A percentile compares a stretch with the other conserved stretches of the same genome.
Evolutionary conservation across 35 echinoderm and acorn worm species (phyloP).

Genomic region (Ophiothrix spiculata): DNA sequence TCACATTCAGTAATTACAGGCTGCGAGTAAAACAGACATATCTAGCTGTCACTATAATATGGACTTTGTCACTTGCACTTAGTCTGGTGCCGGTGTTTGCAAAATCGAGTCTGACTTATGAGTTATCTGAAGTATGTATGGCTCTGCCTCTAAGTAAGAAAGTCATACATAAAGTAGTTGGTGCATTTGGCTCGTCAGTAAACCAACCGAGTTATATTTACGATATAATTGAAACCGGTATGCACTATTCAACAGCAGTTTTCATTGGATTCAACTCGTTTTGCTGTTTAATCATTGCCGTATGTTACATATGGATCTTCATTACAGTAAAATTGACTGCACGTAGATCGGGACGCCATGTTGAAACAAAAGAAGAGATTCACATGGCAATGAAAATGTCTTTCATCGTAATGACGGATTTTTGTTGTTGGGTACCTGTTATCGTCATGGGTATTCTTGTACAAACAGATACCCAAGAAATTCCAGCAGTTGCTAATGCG

Average conservation of each 20-base stretch:
- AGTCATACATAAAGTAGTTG: no score
- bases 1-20: neutral
- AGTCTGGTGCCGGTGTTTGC: conserved; percentile 14
- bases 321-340: neutral
- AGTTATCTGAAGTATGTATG: conserved; percentile 36
- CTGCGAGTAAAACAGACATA: neutral
- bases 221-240: no score
- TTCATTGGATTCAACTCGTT: conserved; percentile 39
- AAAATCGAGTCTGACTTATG: conserved; percentile 2
- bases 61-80: conserved; percentile 13
- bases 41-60: neutral
- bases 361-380: neutral
- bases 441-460: conserved; percentile 45
- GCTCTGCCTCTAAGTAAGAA: conserved; percentile 35
- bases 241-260: no score
- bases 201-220: no score
- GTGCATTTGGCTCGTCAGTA: no score
- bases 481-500: conserved; percentile 37
- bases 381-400: conserved; percentile 23
- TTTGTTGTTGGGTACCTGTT: conserved; percentile 55
- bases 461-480: neutral
- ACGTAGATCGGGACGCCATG: neutral
- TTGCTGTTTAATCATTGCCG: conserved; percentile 19
- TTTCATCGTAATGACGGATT: conserved; percentile 48
- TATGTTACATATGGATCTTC: conserved; percentile 42